Conservation (phyloP, 2,888 invertebrate genomes). For the Lomographa bimaculata region DNA sequence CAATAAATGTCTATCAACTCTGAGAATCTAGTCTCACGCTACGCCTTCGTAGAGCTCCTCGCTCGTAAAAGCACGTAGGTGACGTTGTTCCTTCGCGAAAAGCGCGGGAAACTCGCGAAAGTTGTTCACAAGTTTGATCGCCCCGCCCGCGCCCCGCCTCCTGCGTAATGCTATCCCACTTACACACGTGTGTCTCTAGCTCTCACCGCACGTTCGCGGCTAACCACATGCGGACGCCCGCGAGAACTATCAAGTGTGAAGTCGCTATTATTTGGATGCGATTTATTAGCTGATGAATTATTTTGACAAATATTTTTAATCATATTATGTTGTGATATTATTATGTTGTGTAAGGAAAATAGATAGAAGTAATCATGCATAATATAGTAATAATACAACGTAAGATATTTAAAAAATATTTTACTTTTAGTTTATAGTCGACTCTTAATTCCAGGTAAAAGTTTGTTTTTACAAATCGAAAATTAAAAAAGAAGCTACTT, state of each 20-base stretch:
- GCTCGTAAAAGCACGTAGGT: conserved; percentile 14
- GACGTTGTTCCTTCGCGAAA: conserved; percentile 41
- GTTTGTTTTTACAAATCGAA: no score
- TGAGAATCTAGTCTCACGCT: neutral
- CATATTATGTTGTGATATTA: no score
- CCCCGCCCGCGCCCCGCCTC: conserved; percentile 62
- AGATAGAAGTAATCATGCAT: no score
- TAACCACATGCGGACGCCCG: conserved; percentile 62
- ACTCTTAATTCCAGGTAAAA: no score
- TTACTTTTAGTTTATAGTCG: no score
- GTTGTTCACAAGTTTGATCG: conserved; percentile 56
- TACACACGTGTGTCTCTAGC: conserved; percentile 39
- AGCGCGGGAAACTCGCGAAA: conserved; percentile 75
- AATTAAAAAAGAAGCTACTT: no score
- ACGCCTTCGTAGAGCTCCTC: conserved; percentile 20
- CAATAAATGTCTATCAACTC: no score
- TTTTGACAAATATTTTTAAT: conserved; percentile 19
- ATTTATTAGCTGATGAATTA: no score
- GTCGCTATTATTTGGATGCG: conserved; percentile 24
- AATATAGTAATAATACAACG: no score
- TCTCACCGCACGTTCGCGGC: conserved; percentile 63
- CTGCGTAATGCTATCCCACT: conserved; percentile 42
- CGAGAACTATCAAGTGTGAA: conserved; percentile 33
- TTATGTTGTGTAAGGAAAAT: no score
- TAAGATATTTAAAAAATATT: no score